Base-by-base conservation (phyloP, 2,888 invertebrate species). In the Desoria tigrina region DNA sequence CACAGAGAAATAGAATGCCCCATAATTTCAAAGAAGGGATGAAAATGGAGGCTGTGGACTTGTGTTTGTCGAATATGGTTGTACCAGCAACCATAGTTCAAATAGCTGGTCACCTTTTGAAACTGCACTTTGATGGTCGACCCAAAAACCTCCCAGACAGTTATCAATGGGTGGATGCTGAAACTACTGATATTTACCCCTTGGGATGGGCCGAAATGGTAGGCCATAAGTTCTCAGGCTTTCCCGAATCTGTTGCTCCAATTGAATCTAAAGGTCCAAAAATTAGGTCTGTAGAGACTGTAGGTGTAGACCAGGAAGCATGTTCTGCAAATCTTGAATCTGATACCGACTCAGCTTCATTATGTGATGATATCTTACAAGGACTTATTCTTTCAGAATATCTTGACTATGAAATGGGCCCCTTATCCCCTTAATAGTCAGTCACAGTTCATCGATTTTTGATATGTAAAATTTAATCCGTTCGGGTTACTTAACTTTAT, bases 111-210 rank as follows among this genome's bases (percentile, higher is more conserved):
- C 69, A 73, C 53, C 32, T 73, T 16, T 39, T 73, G 2, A 51
- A 37, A 1, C 37, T 73, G 0, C 69, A 69, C 28, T 73, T 70
- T 59, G 73, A 73, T 27, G 71, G 73, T 1, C 71, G 66, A 66
- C 28, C 61, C 1, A n/a, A 59, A 23, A 21, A 42, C 2, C 21
- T 60, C 3, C 24, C 27, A 6, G n/a, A 51, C 2, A 51, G 37
- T 28, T 64, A 37, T n/a, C 71, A 71, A 28, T 71, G 71, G 71
- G 16, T 62, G 1, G 63, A 69, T 23, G 63, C 59, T 2, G 55
- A 69, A 42, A 69, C 66, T 1, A 23, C 63, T 0, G 71, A 70
- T 45, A 71, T 73, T 27, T 73, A 71, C 18, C 73, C 73, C 0
- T 60, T 59, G 18, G 73, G 73, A 37, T 73, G 63, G 65, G 49